Evolutionary conservation across 2,888 invertebrate species (phyloP), one percentile per base, ranked within the genome.

Genomic region (Hesperia comma): DNA sequence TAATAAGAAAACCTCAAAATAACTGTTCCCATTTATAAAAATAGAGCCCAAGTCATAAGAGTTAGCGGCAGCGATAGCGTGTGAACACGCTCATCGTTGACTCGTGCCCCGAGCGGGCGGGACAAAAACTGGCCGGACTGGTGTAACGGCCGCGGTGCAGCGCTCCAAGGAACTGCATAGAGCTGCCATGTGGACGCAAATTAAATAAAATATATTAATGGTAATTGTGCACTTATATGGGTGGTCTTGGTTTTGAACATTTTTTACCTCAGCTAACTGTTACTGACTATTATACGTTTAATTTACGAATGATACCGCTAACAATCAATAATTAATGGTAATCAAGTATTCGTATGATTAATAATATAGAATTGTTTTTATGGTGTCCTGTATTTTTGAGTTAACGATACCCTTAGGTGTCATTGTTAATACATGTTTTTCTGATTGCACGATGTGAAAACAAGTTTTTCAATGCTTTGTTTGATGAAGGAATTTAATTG

Each of bases 71-170:
- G 75, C 74, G 75, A 12, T 7, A 46, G 66, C 63, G 46, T 56
- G 54, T 26, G 12, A 19, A 19, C 17, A 14, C 8, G 60, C 33
- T 26, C 51, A 60, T 53, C 15, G 40, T 26, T 53, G 21, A 62
- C 43, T 58, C 58, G 61, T 19, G 64, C 54, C 41, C 37, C 60
- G 56, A 68, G 63, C 68, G 49, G 61, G 43, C 41, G 66, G 70
- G 68, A 83, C 83, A 89, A 89, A 90, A 90, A 90, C 83, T 84
- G 72, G 68, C 83, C 81, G 74, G 81, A 82, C 88, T 78, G 82
- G 87, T 88, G 86, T 88, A 80, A 78, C 70, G 78, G 80, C 80
- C 77, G 61, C 15, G 21, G 81, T 37, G 82, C 79, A 80, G 81
- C 74, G 75, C 53, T 74, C 78, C 19, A 12, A 12, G 69, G 68